Base-by-base conservation (phyloP, 2,113 vertebrate species). In the Leptobrachium leishanense region DNA sequence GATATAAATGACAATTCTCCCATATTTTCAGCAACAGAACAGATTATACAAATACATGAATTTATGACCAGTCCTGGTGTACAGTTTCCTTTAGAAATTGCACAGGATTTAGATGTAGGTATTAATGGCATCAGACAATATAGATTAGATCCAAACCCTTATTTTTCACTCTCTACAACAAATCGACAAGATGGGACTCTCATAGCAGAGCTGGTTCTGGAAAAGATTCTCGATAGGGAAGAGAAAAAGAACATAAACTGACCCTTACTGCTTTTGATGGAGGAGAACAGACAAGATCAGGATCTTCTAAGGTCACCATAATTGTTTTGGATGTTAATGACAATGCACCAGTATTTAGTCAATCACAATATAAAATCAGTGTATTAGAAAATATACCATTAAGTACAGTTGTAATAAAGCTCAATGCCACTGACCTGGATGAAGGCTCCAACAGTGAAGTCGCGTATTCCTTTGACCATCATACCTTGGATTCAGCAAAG, bases 1-100 rank as follows among this genome's bases (percentile, higher is more conserved):
- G 94, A 94, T 82, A 85, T 95, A 79, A 95, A 95, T 10, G 94
- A 95, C 79, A 92, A 95, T 57, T 87, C 90, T 1, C 95, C 95
- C 0, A 83, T 82, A 2, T 96, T 95, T 79, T 88, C 76, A 83
- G 88, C 87, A 2, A 85, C 87, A 0, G 77, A 92, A 12, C 85
- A 94, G 2, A 76, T 89, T 74, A 86, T 95, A 81, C 92, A 91
- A 85, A 91, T 96, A 10, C 92, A 89, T 0, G 94, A 96, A 79
- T 1, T 57, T 6, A 83, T 92, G 6, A 88, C 92, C 0, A 85
- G 85, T 11, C 83, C 87, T 6, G 94, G 94, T 0, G 90, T 88
- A 3, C 86, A 85, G 50, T 91, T 91, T 79, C 85, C 89, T 1
- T 79, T 93, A 44, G 91, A 94, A 74, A 88, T 82, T 41, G 91